Conservation (phyloP, 2,113 vertebrate species). For the Tapirus terrestris region DNA sequence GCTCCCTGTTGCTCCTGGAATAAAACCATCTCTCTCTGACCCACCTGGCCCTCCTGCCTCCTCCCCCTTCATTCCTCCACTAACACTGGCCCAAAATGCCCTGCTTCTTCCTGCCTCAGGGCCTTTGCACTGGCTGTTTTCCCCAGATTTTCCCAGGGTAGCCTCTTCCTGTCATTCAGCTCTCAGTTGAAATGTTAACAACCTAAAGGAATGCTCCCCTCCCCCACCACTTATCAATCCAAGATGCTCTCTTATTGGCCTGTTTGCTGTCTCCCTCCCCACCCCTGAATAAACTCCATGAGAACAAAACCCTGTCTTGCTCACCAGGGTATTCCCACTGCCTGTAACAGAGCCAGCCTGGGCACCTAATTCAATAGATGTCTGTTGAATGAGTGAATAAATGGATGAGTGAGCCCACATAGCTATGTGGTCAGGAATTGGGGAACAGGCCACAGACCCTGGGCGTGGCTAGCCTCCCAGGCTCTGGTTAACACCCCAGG, state of each 20-base stretch:
- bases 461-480: background rate
- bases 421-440: background rate
- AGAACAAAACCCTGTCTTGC: background rate
- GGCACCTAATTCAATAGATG: background rate
- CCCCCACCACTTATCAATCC: background rate
- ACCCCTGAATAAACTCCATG: background rate
- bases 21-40: background rate
- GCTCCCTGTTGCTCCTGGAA: background rate
- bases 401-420: too few relatives aligned
- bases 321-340: background rate
- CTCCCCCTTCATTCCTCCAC: too few relatives aligned
- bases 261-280: background rate
- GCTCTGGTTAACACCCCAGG: background rate
- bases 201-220: background rate
- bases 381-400: background rate
- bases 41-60: background rate
- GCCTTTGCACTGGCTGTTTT: background rate
- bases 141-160: background rate
- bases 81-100: background rate
- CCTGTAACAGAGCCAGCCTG: background rate
- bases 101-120: background rate
- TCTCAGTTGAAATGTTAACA: background rate
- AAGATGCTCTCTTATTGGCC: background rate
- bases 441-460: background rate
- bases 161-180: background rate